Evolutionary conservation across 1,140 invertebrate species (phyloP), one percentile per base, ranked within the genome.

Genomic region (Apis laboriosa): DNA sequence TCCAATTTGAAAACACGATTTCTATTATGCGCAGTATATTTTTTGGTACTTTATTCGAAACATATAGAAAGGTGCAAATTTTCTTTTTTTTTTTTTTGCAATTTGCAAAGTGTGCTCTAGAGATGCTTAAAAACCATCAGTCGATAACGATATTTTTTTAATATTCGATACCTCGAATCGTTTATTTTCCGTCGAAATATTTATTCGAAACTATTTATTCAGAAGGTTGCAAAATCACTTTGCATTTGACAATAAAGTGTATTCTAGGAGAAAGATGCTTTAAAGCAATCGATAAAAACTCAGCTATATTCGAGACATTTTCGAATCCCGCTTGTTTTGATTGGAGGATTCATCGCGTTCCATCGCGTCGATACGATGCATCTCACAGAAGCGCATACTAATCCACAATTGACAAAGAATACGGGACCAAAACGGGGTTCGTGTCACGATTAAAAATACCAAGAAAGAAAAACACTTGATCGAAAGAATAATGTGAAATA

Each of bases 381-480:
- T 72, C 12, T 58, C 15, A 78, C 24, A 51, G 34, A 43, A 61
- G 49, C 60, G 56, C 17, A 5, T 1, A 60, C 15, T 43, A n/a
- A 56, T 21, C 11, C 19, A 24, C 51, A 12, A 7, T 11, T 43
- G 70, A 55, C 64, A 77, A 60, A 78, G 51, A 21, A 56, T 19
- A 60, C 75, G 61, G 9, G 56, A 34, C n/a, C 21, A 43, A 58
- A 77, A 77, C 74, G 9, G 58, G 9, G 51, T 17, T 49, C 53
- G n/a, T 71, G 56, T 19, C 21, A 13, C 9, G 53, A 61, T 51
- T 84, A 80, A 84, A 84, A 84, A 70, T 77, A 53, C n/a, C 63
- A 24, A 56, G 17, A 15, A 1, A 21, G 28, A 28, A 28, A 72
- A 71, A 72, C 66, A 53, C 56, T 70, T 51, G 58, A 28, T 19